phyloP scores from a whole-genome alignment of 2,113 vertebrate genomes.

The Saccopteryx leptura region DNA sequence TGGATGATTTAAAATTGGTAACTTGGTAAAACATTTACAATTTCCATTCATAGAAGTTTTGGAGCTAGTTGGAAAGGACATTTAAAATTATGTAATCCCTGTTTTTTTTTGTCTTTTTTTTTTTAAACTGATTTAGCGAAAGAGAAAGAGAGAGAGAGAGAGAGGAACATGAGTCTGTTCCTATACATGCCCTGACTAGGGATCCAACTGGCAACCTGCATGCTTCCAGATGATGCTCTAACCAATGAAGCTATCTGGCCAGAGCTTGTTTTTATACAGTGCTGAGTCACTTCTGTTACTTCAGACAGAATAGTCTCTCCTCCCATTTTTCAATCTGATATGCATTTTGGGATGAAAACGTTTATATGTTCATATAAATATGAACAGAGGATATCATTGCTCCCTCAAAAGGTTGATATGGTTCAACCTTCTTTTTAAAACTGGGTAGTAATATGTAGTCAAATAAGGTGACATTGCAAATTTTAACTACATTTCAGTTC shows the following conservation, averaged over 20 bases:
- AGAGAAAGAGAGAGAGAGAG: no score
- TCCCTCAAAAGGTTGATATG: neutral
- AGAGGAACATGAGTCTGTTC: no score
- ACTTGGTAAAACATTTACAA: neutral
- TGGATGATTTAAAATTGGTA: neutral
- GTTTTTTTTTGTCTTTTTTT: neutral
- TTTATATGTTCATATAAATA: neutral
- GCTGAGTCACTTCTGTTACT: neutral
- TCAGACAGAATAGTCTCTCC: neutral
- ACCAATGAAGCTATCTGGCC: no score
- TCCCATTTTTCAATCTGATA: neutral
- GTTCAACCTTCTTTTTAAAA: neutral
- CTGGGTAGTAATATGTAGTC: neutral
- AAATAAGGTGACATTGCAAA: neutral
- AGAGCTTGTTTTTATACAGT: neutral
- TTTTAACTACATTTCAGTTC: neutral
- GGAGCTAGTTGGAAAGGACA: neutral
- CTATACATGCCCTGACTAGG: no score
- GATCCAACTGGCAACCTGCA: no score
- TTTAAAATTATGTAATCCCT: neutral
- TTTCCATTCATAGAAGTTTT: conserved; percentile 41
- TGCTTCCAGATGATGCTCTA: no score
- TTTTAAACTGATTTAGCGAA: no score
- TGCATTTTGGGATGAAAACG: neutral
- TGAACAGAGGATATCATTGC: neutral